Evolutionary conservation across 2,888 invertebrate species (phyloP).

Genomic region (Cyclophora albipunctata): DNA sequence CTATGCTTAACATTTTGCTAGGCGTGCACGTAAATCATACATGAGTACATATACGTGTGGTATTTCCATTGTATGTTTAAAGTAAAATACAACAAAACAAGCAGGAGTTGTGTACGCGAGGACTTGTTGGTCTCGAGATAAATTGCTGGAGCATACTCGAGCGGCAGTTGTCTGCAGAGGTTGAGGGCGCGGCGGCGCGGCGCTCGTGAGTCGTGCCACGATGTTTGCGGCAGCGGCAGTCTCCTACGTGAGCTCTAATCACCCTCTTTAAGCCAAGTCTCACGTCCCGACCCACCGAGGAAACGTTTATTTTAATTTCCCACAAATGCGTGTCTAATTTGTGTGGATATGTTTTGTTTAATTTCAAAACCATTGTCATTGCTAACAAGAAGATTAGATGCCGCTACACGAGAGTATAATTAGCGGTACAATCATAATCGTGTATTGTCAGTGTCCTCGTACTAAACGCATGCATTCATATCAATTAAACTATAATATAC

Average conservation of each 20-base stretch:
- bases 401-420: conserved; percentile 16
- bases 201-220: conserved; percentile 37
- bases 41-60: too few relatives aligned
- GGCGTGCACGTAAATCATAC: too few relatives aligned
- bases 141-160: conserved; percentile 26
- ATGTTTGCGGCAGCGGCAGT: conserved; percentile 41
- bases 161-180: conserved; percentile 32
- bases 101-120: too few relatives aligned
- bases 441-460: conserved; percentile 1
- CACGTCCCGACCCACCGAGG: conserved; percentile 45
- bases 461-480: too few relatives aligned
- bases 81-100: too few relatives aligned
- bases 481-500: too few relatives aligned
- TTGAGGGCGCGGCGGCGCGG: conserved; percentile 19
- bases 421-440: conserved; percentile 12
- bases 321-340: conserved; percentile 64
- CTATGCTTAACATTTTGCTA: too few relatives aligned
- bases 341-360: conserved; percentile 54
- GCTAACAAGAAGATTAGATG: conserved; percentile 20
- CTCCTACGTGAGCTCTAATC: conserved; percentile 56
- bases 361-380: conserved; percentile 47
- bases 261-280: conserved; percentile 56
- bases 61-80: too few relatives aligned
- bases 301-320: conserved; percentile 64
- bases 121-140: conserved; percentile 13